A percentile compares a stretch with the other conserved stretches of the same genome.
Conservation (phyloP, 2,797 vertebrate species). For the Australoheros facetus region DNA sequence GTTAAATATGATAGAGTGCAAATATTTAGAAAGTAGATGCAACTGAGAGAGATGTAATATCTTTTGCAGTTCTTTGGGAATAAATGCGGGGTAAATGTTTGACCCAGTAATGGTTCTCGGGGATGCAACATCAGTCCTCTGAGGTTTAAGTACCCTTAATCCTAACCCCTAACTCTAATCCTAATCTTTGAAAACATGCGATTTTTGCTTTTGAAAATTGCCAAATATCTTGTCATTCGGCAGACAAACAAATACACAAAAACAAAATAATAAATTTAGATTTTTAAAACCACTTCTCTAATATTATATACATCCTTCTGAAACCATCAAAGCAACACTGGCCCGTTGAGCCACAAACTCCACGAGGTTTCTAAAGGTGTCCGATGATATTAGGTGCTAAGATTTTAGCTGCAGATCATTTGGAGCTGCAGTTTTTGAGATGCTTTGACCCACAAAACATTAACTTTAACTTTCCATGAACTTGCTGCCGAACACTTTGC, state of each 20-base stretch:
- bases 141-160: neutral
- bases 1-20: neutral
- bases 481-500: neutral
- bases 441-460: neutral
- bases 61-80: neutral
- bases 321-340: too few relatives aligned
- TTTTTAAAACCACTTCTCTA: rapidly evolving
- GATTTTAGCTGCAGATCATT: neutral
- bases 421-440: neutral
- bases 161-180: neutral
- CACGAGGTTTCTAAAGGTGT: too few relatives aligned
- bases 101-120: neutral
- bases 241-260: neutral
- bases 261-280: neutral
- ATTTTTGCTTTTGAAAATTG: neutral
- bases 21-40: neutral
- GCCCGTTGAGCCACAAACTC: too few relatives aligned
- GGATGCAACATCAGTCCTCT: too few relatives aligned
- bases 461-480: neutral
- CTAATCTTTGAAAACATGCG: too few relatives aligned
- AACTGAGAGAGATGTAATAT: neutral
- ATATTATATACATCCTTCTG: neutral
- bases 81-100: neutral
- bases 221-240: neutral
- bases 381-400: neutral